Percentiles rank a stretch among this genome's conserved stretches.
phyloP scores from a whole-genome alignment of 2,797 vertebrate genomes.

The Hippopotamyrus pictus region DNA sequence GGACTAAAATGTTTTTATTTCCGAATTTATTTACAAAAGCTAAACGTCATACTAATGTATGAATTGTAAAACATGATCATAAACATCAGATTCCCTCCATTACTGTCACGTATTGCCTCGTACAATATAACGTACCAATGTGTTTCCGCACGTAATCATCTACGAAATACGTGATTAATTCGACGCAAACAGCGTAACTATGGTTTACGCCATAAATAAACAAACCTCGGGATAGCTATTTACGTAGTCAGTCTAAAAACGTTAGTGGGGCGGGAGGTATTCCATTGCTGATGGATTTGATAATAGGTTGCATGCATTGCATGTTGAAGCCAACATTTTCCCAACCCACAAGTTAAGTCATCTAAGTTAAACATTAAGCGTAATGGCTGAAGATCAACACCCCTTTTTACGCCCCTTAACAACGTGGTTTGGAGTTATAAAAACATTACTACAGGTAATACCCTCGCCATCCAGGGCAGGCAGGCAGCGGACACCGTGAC shows the following conservation, averaged over 20 bases:
- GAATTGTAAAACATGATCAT: not conserved
- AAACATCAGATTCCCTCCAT: not conserved
- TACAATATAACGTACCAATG: not conserved
- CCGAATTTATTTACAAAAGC: not conserved
- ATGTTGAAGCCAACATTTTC: not conserved
- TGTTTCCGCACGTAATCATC: not conserved
- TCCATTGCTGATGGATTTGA: not conserved
- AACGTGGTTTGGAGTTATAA: not conserved
- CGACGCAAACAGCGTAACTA: not conserved
- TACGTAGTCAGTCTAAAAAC: not conserved
- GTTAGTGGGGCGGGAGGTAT: not conserved
- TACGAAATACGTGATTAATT: not conserved
- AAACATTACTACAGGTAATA: not conserved
- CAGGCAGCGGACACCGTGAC: not conserved
- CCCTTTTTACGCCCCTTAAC: not conserved
- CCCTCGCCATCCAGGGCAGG: not conserved
- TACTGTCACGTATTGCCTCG: not conserved
- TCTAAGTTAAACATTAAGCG: not conserved
- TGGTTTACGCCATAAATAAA: not conserved
- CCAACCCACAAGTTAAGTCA: not conserved
- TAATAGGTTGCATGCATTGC: not conserved
- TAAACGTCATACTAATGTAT: not conserved
- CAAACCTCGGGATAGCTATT: not conserved
- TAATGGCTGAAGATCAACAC: not conserved
- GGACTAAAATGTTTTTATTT: not conserved